These are phyloP conservation scores for Chloroclystis v-ata DNA, from an alignment of 2,888 invertebrate species.

Conservation along the genomic window DNA sequence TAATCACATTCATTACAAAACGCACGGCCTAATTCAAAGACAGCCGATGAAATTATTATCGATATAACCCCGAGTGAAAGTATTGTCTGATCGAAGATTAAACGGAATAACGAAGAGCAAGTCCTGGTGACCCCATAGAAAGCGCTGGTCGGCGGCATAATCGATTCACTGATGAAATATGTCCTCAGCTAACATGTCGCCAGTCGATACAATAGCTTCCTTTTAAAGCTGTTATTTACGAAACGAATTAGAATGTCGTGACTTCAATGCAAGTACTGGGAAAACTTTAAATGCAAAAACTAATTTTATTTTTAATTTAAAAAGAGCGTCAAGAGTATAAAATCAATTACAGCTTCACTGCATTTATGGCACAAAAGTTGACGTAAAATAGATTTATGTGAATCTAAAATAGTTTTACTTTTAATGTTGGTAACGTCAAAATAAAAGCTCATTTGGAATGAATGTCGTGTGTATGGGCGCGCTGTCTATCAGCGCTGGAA, in stretches of 20 bases:
- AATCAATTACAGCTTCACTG: too few species aligned
- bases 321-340: background rate
- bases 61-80: slow-evolving; percentile 29
- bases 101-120: slow-evolving; percentile 29
- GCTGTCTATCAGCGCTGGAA: slow-evolving; percentile 29
- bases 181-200: slow-evolving; percentile 42
- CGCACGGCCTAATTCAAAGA: slow-evolving; percentile 15
- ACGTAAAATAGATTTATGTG: too few species aligned
- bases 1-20: background rate
- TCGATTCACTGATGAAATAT: slow-evolving; percentile 49
- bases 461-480: slow-evolving; percentile 33
- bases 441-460: slow-evolving; percentile 9
- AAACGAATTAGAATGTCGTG: slow-evolving; percentile 15
- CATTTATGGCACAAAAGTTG: too few species aligned
- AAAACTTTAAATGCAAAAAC: too few species aligned
- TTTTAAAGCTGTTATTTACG: slow-evolving; percentile 48
- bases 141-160: slow-evolving; percentile 40
- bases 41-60: slow-evolving; percentile 21
- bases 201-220: slow-evolving; percentile 38
- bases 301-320: too few species aligned
- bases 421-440: background rate
- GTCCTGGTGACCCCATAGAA: slow-evolving; percentile 33
- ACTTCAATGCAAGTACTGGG: background rate
- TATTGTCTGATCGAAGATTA: slow-evolving; percentile 30
- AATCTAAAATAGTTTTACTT: too few species aligned